Percentiles rank a stretch among this genome's conserved stretches.
phyloP scores from a whole-genome alignment of 2,113 vertebrate species.

The Mandrillus leucophaeus region DNA sequence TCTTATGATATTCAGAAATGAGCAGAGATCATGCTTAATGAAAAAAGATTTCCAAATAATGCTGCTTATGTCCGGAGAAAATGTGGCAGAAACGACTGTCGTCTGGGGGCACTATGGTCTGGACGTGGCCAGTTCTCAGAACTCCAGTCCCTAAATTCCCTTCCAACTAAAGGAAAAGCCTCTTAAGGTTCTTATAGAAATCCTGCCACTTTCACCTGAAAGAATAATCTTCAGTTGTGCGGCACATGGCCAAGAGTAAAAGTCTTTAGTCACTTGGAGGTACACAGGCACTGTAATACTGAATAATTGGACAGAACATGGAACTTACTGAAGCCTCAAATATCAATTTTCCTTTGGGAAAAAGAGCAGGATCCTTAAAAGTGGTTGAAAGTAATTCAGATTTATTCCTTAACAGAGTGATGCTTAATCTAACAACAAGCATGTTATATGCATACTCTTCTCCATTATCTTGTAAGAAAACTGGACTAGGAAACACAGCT shows the following conservation, averaged over 20 bases:
- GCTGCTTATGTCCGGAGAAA: background rate
- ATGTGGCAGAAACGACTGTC: background rate
- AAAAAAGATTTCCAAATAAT: background rate
- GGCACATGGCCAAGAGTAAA: no score
- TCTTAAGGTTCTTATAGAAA: background rate
- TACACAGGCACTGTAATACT: rapidly evolving
- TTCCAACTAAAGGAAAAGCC: background rate
- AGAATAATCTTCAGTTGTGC: background rate
- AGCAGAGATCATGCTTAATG: background rate
- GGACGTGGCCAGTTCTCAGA: background rate
- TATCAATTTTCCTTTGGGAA: background rate
- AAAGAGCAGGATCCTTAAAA: background rate
- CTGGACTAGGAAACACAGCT: background rate
- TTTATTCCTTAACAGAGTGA: background rate
- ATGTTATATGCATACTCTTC: background rate
- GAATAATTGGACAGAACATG: no score
- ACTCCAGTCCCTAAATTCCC: background rate
- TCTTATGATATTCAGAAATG: background rate
- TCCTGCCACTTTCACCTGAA: background rate
- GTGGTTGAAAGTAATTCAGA: background rate
- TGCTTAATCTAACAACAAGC: background rate
- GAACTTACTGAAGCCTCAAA: background rate
- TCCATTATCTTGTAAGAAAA: background rate
- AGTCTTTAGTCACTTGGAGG: background rate
- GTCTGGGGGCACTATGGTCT: background rate